Conservation (phyloP, 2,888 invertebrate species). For the Pammene aurita region DNA sequence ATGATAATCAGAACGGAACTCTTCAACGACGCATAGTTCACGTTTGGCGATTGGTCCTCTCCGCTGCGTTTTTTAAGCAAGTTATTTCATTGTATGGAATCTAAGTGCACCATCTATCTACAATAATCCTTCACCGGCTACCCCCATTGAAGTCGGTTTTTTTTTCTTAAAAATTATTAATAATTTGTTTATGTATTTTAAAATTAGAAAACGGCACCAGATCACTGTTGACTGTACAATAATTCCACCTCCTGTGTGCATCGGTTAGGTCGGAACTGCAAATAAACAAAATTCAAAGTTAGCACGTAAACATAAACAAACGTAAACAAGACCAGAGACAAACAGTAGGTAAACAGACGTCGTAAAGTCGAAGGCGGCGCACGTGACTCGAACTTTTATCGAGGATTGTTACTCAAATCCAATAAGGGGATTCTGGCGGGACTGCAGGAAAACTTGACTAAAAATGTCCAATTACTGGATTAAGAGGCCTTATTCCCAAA, state of each 20-base stretch:
- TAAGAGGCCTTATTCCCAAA: background rate
- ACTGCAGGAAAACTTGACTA: conserved; percentile 11
- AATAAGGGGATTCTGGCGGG: conserved; percentile 29
- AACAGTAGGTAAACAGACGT: conserved; percentile 57
- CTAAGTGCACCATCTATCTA: no score
- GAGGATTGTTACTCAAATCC: conserved; percentile 40
- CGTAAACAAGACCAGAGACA: conserved; percentile 54
- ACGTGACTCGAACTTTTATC: conserved; percentile 63
- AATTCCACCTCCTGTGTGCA: background rate
- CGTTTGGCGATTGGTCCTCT: no score
- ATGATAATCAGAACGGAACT: no score
- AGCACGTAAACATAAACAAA: conserved; percentile 49
- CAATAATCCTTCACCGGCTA: no score
- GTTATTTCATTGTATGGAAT: no score
- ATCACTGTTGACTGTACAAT: no score
- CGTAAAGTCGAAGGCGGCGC: conserved; percentile 56
- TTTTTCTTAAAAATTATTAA: no score
- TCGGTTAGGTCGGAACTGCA: conserved; percentile 46
- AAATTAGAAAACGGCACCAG: no score
- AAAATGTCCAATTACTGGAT: background rate
- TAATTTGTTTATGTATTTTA: no score
- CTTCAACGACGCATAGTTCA: no score
- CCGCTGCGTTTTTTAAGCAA: no score
- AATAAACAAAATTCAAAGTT: conserved; percentile 47
- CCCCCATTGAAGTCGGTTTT: no score